Conservation (phyloP, 1,140 invertebrate genomes). For the Drosophila lacertosa region DNA sequence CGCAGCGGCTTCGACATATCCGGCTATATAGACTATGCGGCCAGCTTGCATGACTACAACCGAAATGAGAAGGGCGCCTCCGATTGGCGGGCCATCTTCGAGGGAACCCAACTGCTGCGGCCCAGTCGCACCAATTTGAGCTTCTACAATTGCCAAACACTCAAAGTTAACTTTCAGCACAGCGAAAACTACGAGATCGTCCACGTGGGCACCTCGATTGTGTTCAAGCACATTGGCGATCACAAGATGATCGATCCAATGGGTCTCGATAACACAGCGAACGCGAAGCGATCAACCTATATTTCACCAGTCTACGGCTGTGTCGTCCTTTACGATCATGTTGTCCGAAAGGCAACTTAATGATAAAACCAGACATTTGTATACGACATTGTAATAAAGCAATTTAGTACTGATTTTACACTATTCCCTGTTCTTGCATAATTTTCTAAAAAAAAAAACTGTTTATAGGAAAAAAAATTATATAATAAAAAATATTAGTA, state of each 20-base stretch:
- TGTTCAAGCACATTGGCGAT: conserved; percentile 34
- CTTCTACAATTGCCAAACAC: conserved; percentile 27
- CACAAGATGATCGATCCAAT: conserved; percentile 29
- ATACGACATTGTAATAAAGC: no score
- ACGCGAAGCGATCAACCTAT: conserved; percentile 13
- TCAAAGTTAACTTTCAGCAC: not conserved
- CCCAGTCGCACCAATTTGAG: conserved; percentile 23
- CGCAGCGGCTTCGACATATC: conserved; percentile 28
- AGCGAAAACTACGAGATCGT: conserved; percentile 11
- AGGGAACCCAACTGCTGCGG: conserved; percentile 1
- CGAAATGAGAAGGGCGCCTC: not conserved
- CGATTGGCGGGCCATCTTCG: conserved; percentile 27
- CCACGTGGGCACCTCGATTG: not conserved
- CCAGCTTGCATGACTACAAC: conserved; percentile 9
- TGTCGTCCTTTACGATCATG: conserved; percentile 42
- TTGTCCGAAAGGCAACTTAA: not conserved
- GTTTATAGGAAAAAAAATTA: no score
- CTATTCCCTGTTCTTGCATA: no score
- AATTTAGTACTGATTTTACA: no score
- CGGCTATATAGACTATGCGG: conserved; percentile 29
- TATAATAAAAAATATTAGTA: no score
- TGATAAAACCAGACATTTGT: not conserved
- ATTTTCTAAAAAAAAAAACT: no score
- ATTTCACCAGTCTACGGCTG: conserved; percentile 15
- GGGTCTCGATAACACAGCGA: not conserved